Conservation (phyloP, 2,888 invertebrate species). For the Polyommatus icarus region DNA sequence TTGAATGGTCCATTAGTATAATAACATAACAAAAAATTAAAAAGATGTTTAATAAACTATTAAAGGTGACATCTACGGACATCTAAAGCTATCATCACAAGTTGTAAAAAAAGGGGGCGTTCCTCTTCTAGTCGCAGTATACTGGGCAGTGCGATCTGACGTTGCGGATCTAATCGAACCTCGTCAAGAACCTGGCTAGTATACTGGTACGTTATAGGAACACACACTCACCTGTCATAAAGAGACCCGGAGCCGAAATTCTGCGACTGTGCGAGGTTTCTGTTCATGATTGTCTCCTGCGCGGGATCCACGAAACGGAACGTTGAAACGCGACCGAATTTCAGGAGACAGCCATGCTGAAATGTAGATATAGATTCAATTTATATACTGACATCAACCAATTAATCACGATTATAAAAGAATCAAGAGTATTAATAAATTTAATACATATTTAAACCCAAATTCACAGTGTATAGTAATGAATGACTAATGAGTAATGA, state of each 20-base stretch:
- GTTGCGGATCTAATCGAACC: too few relatives aligned
- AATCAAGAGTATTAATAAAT: too few relatives aligned
- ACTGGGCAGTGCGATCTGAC: background rate
- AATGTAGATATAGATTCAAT: background rate
- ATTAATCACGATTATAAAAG: too few relatives aligned
- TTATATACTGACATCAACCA: background rate
- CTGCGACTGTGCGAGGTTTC: conserved; percentile 86
- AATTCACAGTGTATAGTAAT: too few relatives aligned
- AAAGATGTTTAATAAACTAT: conserved; percentile 40
- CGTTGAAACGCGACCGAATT: conserved; percentile 92
- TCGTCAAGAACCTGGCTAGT: background rate
- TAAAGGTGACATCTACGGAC: conserved; percentile 33
- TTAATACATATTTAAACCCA: too few relatives aligned
- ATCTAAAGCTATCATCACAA: conserved; percentile 6
- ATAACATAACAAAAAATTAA: conserved; percentile 47
- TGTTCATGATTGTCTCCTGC: conserved; percentile 88
- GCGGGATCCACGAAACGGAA: conserved; percentile 92
- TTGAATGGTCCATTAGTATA: conserved; percentile 30
- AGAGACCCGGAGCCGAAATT: conserved; percentile 88
- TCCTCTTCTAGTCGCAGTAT: background rate
- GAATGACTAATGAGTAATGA: too few relatives aligned
- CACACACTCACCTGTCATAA: conserved; percentile 86
- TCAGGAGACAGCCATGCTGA: conserved; percentile 90
- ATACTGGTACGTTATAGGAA: background rate
- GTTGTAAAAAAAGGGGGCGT: background rate